These are phyloP conservation scores for Hemibagrus guttatus DNA, from an alignment of 2,797 vertebrate species.

Conservation along the genomic window DNA sequence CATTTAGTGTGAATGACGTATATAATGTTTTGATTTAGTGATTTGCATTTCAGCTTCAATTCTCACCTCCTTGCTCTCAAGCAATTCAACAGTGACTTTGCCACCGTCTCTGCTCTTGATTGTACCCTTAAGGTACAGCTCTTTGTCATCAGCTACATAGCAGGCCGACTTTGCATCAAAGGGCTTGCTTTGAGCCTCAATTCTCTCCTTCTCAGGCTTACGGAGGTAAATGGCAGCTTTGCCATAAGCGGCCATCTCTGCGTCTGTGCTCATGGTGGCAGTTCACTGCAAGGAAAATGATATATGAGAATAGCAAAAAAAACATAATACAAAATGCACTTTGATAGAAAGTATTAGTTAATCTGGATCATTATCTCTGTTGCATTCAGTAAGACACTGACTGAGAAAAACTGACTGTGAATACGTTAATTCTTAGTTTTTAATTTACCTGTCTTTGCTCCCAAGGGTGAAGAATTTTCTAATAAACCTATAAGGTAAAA, in stretches of 20 bases:
- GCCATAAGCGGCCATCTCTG: constrained; percentile 74
- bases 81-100: constrained; percentile 68
- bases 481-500: background rate
- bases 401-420: background rate
- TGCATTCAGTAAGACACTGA: background rate
- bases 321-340: background rate
- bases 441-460: constrained; percentile 4
- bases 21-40: background rate
- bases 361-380: background rate
- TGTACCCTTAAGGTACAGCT: constrained; percentile 73
- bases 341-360: background rate
- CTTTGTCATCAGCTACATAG: constrained; percentile 72
- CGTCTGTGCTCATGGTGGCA: constrained; percentile 77
- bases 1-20: background rate
- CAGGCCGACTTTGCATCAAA: constrained; percentile 79
- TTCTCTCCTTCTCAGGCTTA: constrained; percentile 77
- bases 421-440: background rate
- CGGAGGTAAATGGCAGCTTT: constrained; percentile 72
- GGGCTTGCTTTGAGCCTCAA: constrained; percentile 76
- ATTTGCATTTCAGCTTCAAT: background rate
- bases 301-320: background rate
- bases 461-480: background rate
- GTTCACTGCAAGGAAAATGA: constrained; percentile 16
- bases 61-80: constrained; percentile 40
- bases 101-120: constrained; percentile 74